These are phyloP conservation scores for Chionodraco myersi DNA, from an alignment of 2,113 vertebrate genomes.

Conservation along the genomic window DNA sequence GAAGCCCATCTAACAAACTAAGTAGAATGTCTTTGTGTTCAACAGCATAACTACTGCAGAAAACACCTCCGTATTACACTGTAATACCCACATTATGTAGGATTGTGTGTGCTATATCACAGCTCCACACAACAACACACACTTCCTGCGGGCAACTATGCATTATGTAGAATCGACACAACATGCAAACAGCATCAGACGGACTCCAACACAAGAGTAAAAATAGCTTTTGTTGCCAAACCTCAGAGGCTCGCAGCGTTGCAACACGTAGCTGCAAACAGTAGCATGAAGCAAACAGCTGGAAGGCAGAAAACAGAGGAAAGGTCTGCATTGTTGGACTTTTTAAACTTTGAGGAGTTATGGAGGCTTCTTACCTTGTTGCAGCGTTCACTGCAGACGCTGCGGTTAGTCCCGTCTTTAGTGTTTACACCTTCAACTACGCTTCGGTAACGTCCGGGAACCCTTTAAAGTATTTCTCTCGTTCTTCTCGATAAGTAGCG, in stretches of 20 bases:
- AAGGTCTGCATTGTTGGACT: background rate
- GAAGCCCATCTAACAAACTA: background rate
- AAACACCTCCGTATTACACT: too few species aligned
- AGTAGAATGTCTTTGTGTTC: background rate
- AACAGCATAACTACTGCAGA: background rate
- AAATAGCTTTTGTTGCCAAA: background rate
- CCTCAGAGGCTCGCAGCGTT: slow-evolving; percentile 1
- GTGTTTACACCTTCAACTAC: background rate
- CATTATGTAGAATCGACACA: too few species aligned
- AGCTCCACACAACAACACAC: background rate
- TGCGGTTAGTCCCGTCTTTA: background rate
- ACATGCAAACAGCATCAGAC: background rate
- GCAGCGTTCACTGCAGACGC: slow-evolving; percentile 2
- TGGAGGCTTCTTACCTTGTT: slow-evolving; percentile 3
- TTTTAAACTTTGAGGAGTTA: too few species aligned
- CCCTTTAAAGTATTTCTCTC: background rate
- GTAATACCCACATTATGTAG: background rate
- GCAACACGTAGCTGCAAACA: slow-evolving; percentile 5
- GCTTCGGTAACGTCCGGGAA: background rate
- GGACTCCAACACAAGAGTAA: background rate
- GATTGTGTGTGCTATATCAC: slow-evolving; percentile 1
- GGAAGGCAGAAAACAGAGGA: background rate
- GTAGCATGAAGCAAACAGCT: background rate
- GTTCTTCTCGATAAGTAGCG: background rate
- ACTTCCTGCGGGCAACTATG: background rate